Evolutionary conservation across 2,113 vertebrate species (phyloP).

Genomic region (Chaetorhynchus papuensis): DNA sequence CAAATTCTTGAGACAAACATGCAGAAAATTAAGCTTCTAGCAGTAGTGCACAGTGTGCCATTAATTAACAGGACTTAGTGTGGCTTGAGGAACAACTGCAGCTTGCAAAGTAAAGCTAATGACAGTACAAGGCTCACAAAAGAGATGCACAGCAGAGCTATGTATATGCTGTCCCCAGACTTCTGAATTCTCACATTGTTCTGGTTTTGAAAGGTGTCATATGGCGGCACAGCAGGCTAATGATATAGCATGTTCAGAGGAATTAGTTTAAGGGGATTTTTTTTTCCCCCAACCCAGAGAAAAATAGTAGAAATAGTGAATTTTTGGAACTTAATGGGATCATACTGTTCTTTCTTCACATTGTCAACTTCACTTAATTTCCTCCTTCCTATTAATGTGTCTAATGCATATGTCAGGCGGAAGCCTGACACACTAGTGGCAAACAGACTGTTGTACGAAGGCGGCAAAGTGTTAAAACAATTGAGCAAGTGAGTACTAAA

Average conservation of each 20-base stretch:
- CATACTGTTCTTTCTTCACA: conserved; percentile 75
- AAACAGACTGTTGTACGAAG: conserved; percentile 78
- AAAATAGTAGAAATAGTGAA: conserved; percentile 67
- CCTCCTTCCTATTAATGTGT: conserved; percentile 70
- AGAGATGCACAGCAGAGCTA: background rate
- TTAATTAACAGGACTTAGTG: background rate
- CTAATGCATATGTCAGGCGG: conserved; percentile 77
- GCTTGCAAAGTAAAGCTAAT: background rate
- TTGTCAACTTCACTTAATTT: conserved; percentile 76
- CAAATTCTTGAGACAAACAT: background rate
- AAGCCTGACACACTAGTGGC: conserved; percentile 72
- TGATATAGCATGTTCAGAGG: conserved; percentile 54
- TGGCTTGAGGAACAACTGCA: background rate
- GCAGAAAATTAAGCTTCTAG: background rate
- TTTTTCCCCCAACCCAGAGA: background rate
- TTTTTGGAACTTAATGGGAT: conserved; percentile 73
- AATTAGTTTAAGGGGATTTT: conserved; percentile 51
- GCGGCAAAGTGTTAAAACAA: conserved; percentile 84
- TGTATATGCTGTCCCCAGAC: background rate
- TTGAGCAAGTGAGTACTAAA: conserved; percentile 78
- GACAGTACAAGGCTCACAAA: background rate
- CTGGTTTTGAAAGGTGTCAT: conserved; percentile 63
- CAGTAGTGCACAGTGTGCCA: background rate
- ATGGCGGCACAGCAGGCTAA: conserved; percentile 69
- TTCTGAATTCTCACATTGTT: conserved; percentile 49